phyloP scores from a whole-genome alignment of 2,888 invertebrate genomes.

The Subacronicta megacephala region DNA sequence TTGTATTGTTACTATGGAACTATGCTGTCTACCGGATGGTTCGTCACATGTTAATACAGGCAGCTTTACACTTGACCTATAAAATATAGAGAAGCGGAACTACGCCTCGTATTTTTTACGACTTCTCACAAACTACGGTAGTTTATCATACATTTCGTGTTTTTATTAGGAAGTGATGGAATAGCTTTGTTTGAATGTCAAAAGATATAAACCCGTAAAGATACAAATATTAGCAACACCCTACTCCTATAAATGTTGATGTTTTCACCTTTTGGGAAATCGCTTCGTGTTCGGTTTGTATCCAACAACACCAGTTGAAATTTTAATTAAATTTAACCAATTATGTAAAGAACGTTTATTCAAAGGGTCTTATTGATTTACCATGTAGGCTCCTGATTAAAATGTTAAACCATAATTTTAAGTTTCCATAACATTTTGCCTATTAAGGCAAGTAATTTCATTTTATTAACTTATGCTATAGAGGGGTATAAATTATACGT shows the following conservation, averaged over 20 bases:
- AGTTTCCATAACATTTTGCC: constrained; percentile 20
- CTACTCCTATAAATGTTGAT: constrained; percentile 50
- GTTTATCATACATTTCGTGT: constrained; percentile 38
- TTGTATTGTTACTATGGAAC: constrained; percentile 1
- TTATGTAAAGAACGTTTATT: constrained; percentile 54
- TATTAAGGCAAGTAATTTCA: not conserved
- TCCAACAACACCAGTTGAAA: constrained; percentile 55
- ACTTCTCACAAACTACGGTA: constrained; percentile 38
- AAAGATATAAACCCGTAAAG: constrained; percentile 40
- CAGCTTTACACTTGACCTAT: constrained; percentile 9
- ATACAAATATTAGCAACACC: constrained; percentile 46
- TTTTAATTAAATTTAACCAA: constrained; percentile 65
- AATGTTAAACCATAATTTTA: constrained; percentile 31
- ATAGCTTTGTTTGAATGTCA: constrained; percentile 43
- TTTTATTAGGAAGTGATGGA: constrained; percentile 43
- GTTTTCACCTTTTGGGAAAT: constrained; percentile 65
- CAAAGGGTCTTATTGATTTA: constrained; percentile 48
- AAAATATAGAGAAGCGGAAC: constrained; percentile 9
- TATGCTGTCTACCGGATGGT: not conserved
- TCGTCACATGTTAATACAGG: not conserved
- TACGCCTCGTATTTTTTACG: constrained; percentile 42
- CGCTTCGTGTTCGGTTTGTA: constrained; percentile 54
- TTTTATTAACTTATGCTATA: too few relatives aligned
- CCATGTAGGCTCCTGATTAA: constrained; percentile 42
- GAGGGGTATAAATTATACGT: too few relatives aligned